Evolutionary conservation across 2,797 vertebrate genomes (phyloP), one percentile per base, ranked within the genome.

Genomic region (Chiloscyllium punctatum): DNA sequence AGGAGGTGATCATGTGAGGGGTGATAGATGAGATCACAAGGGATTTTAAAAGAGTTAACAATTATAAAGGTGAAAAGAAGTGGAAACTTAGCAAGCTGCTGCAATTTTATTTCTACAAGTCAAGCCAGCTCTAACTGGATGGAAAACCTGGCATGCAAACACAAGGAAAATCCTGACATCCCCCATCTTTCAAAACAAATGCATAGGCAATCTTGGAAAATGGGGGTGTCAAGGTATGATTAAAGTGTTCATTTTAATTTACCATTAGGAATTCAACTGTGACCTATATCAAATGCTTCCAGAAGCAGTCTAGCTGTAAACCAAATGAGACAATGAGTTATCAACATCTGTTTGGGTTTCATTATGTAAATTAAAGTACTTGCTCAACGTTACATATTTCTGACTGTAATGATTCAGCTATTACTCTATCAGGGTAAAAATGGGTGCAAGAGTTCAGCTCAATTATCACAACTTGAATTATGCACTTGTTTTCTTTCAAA

Each of bases 381-480:
- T 53, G 48, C 33, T 88, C 48, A 88, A 88, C 4, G 51, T 15
- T 57, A 57, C 53, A 51, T 57, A 88, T 57, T 62, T 91, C 30
- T 62, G 30, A n/a, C 30, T 62, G 88, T 30, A 91, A 33, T 18
- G 15, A 91, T 91, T 91, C 57, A 66, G 30, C 53, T 66, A n/a
- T 91, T 91, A n/a, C 57, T 91, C 57, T 88, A 91, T 66, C n/a
- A 91, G 53, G 57, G 66, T 91, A 91, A 91, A 66, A 91, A 21
- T 15, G 18, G 33, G 57, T 62, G 88, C 30, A n/a, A 37, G 6
- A n/a, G 30, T 91, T 62, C 88, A 91, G 33, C 16, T n/a, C 57
- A 91, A 66, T 91, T 91, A 66, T 62, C 88, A 66, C 33, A 37
- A 91, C 62, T 66, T 90, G 87, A 57, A 62, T 90, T 33, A 30